These are phyloP conservation scores for Dynastes maya DNA, from an alignment of 2,888 invertebrate species.

Conservation along the genomic window DNA sequence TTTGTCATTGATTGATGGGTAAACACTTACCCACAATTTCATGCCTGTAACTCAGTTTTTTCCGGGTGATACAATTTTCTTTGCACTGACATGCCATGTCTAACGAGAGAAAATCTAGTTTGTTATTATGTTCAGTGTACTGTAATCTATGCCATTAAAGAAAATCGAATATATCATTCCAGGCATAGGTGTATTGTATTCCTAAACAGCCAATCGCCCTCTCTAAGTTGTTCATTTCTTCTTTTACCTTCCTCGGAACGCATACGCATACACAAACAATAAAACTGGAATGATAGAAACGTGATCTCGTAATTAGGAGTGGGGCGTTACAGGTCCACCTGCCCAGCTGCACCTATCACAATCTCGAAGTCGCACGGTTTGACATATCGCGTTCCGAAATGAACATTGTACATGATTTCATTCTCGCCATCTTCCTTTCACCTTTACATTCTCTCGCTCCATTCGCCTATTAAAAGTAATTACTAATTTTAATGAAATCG, in stretches of 20 bases:
- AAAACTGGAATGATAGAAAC: slow-evolving; percentile 68
- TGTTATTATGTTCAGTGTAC: no score
- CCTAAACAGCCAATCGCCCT: no score
- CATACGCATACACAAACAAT: slow-evolving; percentile 61
- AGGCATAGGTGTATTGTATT: no score
- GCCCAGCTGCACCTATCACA: slow-evolving; percentile 60
- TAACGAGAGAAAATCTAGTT: no score
- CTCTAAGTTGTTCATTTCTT: no score
- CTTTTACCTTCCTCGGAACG: background rate
- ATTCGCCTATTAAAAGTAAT: slow-evolving; percentile 48
- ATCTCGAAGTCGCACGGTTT: slow-evolving; percentile 53
- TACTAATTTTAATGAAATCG: slow-evolving; percentile 52
- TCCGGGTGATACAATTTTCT: no score
- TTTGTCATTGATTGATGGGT: no score
- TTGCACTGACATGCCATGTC: no score
- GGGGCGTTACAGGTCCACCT: slow-evolving; percentile 64
- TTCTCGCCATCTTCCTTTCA: slow-evolving; percentile 1
- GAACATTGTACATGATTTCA: slow-evolving; percentile 37
- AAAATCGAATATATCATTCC: no score
- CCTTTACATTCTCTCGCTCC: slow-evolving; percentile 9
- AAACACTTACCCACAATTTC: no score
- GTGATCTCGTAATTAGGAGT: slow-evolving; percentile 67
- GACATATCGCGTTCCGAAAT: slow-evolving; percentile 53
- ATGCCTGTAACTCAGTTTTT: no score
- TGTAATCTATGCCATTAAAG: no score